These are phyloP conservation scores for Lophius americanus DNA, from an alignment of 2,797 vertebrate species.

Conservation along the genomic window DNA sequence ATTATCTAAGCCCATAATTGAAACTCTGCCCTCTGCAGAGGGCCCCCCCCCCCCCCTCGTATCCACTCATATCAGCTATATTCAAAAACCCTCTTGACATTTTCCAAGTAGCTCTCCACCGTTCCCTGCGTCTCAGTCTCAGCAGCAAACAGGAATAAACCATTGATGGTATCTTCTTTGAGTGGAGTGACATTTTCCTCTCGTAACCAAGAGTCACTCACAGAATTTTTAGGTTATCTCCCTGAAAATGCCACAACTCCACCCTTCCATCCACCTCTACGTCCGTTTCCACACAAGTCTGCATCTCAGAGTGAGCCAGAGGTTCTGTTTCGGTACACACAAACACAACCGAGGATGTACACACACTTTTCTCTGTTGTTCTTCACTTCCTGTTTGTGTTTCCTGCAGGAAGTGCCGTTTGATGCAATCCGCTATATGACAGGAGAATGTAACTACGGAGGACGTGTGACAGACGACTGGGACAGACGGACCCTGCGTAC, in stretches of 20 bases:
- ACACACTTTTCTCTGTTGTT: neutral
- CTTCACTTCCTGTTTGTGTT: neutral
- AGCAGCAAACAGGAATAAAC: constrained; percentile 35
- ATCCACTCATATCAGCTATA: constrained; percentile 62
- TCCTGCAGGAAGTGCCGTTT: constrained; percentile 85
- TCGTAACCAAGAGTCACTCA: constrained; percentile 44
- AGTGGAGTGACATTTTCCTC: constrained; percentile 77
- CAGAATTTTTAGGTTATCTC: constrained; percentile 67
- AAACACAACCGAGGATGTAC: neutral
- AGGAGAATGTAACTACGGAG: constrained; percentile 89
- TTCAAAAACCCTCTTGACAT: constrained; percentile 79
- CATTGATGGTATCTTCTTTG: constrained; percentile 29
- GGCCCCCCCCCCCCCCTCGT: constrained; percentile 51
- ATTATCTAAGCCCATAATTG: constrained; percentile 34
- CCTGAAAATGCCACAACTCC: constrained; percentile 70
- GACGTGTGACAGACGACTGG: constrained; percentile 86
- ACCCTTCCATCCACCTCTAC: neutral
- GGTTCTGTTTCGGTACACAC: neutral
- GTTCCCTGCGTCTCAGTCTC: constrained; percentile 45
- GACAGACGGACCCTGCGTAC: constrained; percentile 67
- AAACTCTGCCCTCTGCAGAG: constrained; percentile 48
- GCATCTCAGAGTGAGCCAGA: neutral
- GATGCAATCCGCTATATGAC: constrained; percentile 89
- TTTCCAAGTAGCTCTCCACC: constrained; percentile 62
- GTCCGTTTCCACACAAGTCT: constrained; percentile 7